Conservation (phyloP, 1,140 invertebrate species). For the Drosophila tristis region DNA sequence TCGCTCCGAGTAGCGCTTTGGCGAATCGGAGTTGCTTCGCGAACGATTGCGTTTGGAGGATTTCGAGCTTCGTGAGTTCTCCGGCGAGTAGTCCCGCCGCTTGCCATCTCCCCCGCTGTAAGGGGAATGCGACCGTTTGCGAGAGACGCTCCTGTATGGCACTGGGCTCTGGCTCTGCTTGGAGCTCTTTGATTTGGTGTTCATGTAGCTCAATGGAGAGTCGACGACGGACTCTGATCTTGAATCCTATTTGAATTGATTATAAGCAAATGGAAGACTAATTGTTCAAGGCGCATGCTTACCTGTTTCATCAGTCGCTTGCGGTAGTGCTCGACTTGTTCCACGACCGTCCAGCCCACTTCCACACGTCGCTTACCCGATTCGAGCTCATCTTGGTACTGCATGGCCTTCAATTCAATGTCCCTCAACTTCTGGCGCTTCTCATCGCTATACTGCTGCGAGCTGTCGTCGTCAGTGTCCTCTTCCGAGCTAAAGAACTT, state of each 20-base stretch:
- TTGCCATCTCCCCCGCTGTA: constrained; percentile 48
- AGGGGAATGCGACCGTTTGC: constrained; percentile 77
- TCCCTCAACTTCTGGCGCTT: constrained; percentile 93
- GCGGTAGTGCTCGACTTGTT: constrained; percentile 96
- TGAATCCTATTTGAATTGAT: constrained; percentile 24
- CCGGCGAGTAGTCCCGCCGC: constrained; percentile 44
- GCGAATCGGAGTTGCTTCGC: constrained; percentile 68
- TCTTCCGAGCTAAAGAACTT: constrained; percentile 77
- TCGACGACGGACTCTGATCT: constrained; percentile 55
- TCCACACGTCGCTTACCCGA: constrained; percentile 91
- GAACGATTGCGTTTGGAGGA: constrained; percentile 71
- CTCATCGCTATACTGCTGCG: constrained; percentile 88
- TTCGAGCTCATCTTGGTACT: constrained; percentile 98
- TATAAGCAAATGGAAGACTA: not conserved
- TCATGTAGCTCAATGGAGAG: constrained; percentile 67
- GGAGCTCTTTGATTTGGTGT: constrained; percentile 51
- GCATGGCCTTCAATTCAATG: constrained; percentile 97
- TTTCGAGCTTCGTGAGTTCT: constrained; percentile 50
- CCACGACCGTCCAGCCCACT: constrained; percentile 90
- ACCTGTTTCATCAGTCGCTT: constrained; percentile 95
- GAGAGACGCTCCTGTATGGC: constrained; percentile 33
- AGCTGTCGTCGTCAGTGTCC: constrained; percentile 62
- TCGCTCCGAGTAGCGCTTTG: constrained; percentile 63
- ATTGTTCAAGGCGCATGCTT: not conserved
- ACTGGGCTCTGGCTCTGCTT: constrained; percentile 65